Evolutionary conservation across 2,888 invertebrate species (phyloP).

Genomic region (Himalopsyche japonica): DNA sequence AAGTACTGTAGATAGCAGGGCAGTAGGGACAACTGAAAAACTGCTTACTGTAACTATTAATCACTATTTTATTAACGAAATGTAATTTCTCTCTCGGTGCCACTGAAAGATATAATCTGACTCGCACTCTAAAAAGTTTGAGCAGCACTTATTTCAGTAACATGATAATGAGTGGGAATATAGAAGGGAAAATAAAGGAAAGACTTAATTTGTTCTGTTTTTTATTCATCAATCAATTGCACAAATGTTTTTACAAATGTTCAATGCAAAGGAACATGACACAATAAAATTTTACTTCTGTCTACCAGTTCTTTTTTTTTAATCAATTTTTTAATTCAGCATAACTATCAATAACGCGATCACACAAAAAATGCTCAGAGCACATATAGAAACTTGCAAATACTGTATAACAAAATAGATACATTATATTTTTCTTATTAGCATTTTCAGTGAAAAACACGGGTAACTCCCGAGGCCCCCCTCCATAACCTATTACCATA

Average conservation of each 20-base stretch:
- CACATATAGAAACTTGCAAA: constrained; percentile 62
- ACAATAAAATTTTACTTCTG: constrained; percentile 62
- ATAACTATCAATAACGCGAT: constrained; percentile 63
- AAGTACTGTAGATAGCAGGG: too few species aligned
- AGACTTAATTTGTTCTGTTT: constrained; percentile 53
- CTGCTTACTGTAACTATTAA: too few species aligned
- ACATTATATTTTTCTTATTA: constrained; percentile 55
- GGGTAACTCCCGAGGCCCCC: constrained; percentile 49
- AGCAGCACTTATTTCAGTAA: too few species aligned
- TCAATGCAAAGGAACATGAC: constrained; percentile 64
- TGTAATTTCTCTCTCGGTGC: too few species aligned
- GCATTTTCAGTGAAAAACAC: constrained; percentile 36
- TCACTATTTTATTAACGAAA: too few species aligned
- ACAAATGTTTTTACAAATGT: constrained; percentile 54
- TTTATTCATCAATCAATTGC: constrained; percentile 64
- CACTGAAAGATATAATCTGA: too few species aligned
- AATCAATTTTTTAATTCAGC: constrained; percentile 60
- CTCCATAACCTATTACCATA: constrained; percentile 54
- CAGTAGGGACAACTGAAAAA: too few species aligned
- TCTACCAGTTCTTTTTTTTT: constrained; percentile 62
- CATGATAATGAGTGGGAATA: not conserved
- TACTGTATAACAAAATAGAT: constrained; percentile 64
- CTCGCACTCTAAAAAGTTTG: too few species aligned
- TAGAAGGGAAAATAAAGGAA: constrained; percentile 6
- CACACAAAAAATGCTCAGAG: constrained; percentile 62